Evolutionary conservation across 2,797 vertebrate species (phyloP), one percentile per base, ranked within the genome.

Genomic region (Clarias fuscus): DNA sequence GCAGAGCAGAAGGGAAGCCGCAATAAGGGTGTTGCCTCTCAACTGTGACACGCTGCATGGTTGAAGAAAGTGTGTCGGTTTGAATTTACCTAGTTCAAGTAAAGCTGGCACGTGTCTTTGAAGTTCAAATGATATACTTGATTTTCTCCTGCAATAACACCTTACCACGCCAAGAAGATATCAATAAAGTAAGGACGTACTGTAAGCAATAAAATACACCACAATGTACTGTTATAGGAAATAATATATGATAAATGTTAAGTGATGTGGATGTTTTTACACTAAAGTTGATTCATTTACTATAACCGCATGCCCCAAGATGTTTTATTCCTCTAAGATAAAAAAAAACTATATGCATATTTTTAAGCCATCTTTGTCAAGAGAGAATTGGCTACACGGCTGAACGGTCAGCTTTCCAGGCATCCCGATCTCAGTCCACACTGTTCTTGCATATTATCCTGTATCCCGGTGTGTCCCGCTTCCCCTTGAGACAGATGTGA

Each of bases 1-100:
- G 53, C 65, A 27, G 53, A 20, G 27, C 40, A 27, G 62, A 30
- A 65, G 77, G 75, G 67, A 72, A 79, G 58, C n/a, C 58, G 22
- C 14, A 64, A 82, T 85, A 37, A 17, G 15, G 43, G 2, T 27
- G 83, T 61, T 30, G 83, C 85, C 73, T 82, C 83, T 33, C 10
- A 58, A 82, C 71, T 27, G 37, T 43, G 84, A 82, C 62, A 76
- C 83, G 67, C 58, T 68, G 53, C 76, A 58, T 70, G 24, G 48
- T 73, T 58, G 68, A 5, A 67, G 65, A 84, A 59, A 58, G n/a
- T 65, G 11, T 79, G 27, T 20, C 33, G 17, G 15, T 37, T 56
- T 71, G 53, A 83, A 59, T 79, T 58, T 33, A 56, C 30, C 18
- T 43, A n/a, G 33, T 43, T 17, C 20, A 77, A 37, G 15, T 78